Percentiles rank a stretch among this genome's conserved stretches.
Evolutionary conservation across 1,140 invertebrate species (phyloP).

Genomic region (Rhyacophila brunnea): DNA sequence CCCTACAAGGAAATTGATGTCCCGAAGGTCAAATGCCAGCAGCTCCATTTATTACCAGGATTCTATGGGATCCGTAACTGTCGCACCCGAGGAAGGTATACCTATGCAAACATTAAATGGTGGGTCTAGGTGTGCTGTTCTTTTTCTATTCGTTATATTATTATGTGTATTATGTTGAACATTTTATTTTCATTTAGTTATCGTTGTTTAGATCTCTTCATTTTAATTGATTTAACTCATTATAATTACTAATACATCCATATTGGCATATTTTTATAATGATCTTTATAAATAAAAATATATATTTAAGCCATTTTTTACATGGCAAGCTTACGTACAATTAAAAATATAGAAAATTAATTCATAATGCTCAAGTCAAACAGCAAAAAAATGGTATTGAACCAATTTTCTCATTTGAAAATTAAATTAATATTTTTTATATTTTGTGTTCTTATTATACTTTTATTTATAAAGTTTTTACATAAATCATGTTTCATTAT

Average conservation of each 20-base stretch:
- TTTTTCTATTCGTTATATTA: no score
- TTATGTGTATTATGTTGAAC: background rate
- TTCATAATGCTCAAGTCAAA: no score
- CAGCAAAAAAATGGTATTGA: no score
- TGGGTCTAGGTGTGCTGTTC: background rate
- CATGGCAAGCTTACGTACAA: background rate
- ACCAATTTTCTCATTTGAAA: no score
- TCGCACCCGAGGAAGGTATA: slow-evolving; percentile 57
- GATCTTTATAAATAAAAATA: no score
- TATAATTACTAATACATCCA: background rate
- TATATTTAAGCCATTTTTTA: background rate
- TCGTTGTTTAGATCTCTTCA: no score
- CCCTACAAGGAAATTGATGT: slow-evolving; percentile 47
- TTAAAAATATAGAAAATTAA: no score
- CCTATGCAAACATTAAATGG: slow-evolving; percentile 26
- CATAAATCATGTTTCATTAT: no score
- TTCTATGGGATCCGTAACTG: slow-evolving; percentile 66
- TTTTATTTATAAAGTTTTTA: no score
- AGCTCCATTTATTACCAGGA: slow-evolving; percentile 53
- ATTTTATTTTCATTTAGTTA: background rate
- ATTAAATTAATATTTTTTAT: no score
- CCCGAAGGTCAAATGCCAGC: slow-evolving; percentile 30
- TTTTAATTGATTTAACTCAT: background rate
- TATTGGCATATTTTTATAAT: no score
- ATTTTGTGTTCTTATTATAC: no score